Evolutionary conservation across 2,888 invertebrate species (phyloP), one percentile per base, ranked within the genome.

Genomic region (Agrilus mali): DNA sequence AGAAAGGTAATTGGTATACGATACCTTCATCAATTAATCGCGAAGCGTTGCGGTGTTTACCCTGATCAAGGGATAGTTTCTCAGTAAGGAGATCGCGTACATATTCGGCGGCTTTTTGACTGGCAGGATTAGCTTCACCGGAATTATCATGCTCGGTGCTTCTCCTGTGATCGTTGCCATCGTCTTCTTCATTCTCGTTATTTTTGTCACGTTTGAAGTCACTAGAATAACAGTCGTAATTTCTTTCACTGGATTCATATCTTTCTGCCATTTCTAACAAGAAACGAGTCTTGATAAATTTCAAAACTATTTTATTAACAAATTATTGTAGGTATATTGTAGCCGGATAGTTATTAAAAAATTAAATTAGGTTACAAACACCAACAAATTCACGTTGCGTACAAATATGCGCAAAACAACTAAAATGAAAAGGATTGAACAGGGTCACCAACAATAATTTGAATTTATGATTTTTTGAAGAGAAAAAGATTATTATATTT

Each of bases 41-140:
- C 22, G 75, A 70, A 7, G 82, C 77, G 53, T 82, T 75, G 14
- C 83, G 82, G 64, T 78, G 80, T 60, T 82, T 82, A 40, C 75
- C 70, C 51, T 74, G 69, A 53, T 74, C 80, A 51, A 84, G 68
- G 51, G 75, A 74, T 45, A 77, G 73, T 62, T 82, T 82, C 59
- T 85, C 85, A 39, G 77, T 74, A 47, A 86, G 60, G 45, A 86
- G 70, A 59, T 85, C 84, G 16, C 79, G 72, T 60, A 86, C 78
- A 59, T 86, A 86, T 67, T 86, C 86, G 43, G 75, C 80, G 61
- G 82, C 82, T 68, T 83, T 85, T 61, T 81, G 80, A 52, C 76
- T 74, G 46, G 78, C 66, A 58, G 73, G 74, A 39, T 71, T 65
- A 53, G 68, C 68, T 15, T 73, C 74, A 43, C 75, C 75, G 1